Percentiles rank a stretch among this genome's conserved stretches.
Conservation (phyloP, 37 sponge, comb jelly and placozoan genomes). For the Tethya wilhelma region DNA sequence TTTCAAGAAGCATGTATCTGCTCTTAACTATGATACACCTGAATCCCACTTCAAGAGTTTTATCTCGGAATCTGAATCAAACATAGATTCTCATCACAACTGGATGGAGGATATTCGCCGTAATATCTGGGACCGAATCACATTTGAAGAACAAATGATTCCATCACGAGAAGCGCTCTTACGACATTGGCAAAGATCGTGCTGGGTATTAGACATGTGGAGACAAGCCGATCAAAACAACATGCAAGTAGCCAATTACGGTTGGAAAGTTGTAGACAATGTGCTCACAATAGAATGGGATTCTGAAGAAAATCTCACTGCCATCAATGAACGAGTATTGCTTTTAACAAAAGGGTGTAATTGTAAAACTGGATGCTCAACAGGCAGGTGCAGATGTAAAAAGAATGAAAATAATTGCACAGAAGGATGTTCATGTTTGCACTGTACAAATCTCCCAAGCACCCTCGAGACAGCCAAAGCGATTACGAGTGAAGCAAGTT, state of each 20-base stretch:
- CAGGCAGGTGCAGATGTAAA: conserved; percentile 17
- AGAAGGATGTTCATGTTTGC: neutral
- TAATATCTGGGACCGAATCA: neutral
- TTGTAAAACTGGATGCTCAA: too few relatives aligned
- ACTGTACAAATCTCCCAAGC: neutral
- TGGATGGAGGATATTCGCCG: conserved; percentile 8
- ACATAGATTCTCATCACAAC: neutral
- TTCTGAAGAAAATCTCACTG: conserved; percentile 1
- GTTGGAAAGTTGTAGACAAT: conserved; percentile 18
- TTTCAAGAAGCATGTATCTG: too few relatives aligned
- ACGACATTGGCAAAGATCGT: conserved; percentile 9
- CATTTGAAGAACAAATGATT: conserved; percentile 7
- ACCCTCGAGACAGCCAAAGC: too few relatives aligned
- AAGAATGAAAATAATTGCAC: neutral
- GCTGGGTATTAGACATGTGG: conserved; percentile 25
- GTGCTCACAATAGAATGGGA: conserved; percentile 38
- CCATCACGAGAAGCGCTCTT: conserved; percentile 5
- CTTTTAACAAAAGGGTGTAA: too few relatives aligned
- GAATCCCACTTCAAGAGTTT: too few relatives aligned
- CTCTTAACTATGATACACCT: too few relatives aligned
- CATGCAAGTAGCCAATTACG: neutral
- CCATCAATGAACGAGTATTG: neutral
- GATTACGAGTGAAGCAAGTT: too few relatives aligned
- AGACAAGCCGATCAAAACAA: neutral
- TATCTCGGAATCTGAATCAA: too few relatives aligned